Evolutionary conservation across 2,888 invertebrate species (phyloP).

Genomic region (Drosophila mimica): DNA sequence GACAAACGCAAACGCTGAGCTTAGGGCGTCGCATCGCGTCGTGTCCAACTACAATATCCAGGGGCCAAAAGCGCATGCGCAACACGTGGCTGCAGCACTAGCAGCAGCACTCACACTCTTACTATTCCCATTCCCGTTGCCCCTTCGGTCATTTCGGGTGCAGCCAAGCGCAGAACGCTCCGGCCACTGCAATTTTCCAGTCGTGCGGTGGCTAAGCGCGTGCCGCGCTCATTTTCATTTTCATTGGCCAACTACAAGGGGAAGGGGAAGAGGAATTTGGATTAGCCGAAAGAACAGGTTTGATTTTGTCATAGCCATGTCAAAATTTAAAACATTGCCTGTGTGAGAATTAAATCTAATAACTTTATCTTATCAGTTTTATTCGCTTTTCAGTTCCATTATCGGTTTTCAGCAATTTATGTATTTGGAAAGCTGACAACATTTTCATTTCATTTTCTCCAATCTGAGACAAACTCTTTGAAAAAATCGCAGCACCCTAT

Average conservation of each 20-base stretch:
- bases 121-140: conserved; percentile 14
- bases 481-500: background rate
- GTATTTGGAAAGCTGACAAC: background rate
- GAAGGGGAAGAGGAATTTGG: conserved; percentile 42
- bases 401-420: background rate
- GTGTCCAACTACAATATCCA: conserved; percentile 64
- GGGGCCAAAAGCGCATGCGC: conserved; percentile 80
- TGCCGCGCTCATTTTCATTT: conserved; percentile 80
- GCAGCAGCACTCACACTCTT: conserved; percentile 36
- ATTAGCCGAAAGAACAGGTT: conserved; percentile 7
- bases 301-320: conserved; percentile 22
- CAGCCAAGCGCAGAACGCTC: conserved; percentile 60
- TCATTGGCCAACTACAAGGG: conserved; percentile 54
- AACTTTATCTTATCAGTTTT: background rate
- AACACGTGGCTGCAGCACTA: conserved; percentile 79
- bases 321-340: conserved; percentile 19
- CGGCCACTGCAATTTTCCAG: conserved; percentile 74
- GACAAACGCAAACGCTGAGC: conserved; percentile 69
- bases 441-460: background rate
- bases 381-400: background rate
- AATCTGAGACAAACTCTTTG: background rate
- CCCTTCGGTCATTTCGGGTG: conserved; percentile 29
- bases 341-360: background rate
- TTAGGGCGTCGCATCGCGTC: conserved; percentile 62
- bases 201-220: conserved; percentile 75